Evolutionary conservation across 2,797 vertebrate species (phyloP).

Genomic region (Craterocephalus amniculus): DNA sequence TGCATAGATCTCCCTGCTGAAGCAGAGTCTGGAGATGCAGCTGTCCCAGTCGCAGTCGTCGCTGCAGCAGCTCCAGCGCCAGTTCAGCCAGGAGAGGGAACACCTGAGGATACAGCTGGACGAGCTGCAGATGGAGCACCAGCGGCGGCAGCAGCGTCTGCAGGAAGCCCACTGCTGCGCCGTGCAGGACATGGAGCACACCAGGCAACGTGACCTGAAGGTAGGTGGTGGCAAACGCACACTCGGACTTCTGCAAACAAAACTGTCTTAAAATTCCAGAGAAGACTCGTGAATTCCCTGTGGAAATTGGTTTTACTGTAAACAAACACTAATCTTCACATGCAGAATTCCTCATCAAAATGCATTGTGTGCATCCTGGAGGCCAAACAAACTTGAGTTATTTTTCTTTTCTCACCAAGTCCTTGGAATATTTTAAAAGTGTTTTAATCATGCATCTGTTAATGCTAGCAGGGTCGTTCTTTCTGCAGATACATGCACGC

Average conservation of each 20-base stretch:
- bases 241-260: not conserved
- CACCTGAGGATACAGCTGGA: constrained; percentile 94
- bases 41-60: constrained; percentile 96
- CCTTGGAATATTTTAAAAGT: not conserved
- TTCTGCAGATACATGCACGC: not conserved
- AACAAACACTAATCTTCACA: too few relatives aligned
- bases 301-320: not conserved
- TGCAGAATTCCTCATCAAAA: not conserved
- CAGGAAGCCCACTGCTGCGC: constrained; percentile 92
- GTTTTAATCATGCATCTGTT: not conserved
- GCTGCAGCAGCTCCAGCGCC: constrained; percentile 94
- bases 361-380: not conserved
- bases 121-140: constrained; percentile 93
- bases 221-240: constrained; percentile 54
- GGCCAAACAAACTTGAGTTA: not conserved
- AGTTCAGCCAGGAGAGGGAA: constrained; percentile 95
- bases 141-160: constrained; percentile 91
- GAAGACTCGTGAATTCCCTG: not conserved
- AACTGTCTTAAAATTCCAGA: too few relatives aligned
- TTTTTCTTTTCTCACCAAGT: not conserved
- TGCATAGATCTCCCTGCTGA: constrained; percentile 92
- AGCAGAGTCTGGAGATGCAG: constrained; percentile 98
- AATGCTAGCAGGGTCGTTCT: not conserved
- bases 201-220: constrained; percentile 91
- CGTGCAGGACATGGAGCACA: constrained; percentile 92